Conservation (phyloP, 2,113 vertebrate genomes). For the Prionailurus viverrinus region DNA sequence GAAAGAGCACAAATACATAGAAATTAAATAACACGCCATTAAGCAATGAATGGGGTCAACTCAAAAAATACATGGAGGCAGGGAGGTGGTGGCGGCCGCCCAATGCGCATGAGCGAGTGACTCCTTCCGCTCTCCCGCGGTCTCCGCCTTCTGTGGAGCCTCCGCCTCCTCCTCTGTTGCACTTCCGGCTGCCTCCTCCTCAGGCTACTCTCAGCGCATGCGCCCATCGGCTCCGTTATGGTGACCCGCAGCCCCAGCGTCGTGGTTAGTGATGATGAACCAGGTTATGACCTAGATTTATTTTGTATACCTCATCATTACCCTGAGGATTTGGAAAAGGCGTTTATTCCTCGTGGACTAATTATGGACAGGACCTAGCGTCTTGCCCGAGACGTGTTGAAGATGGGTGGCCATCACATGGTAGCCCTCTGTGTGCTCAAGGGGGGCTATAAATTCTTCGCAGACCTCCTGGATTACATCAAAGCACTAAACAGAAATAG, state of each 20-base stretch:
- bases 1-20: background rate
- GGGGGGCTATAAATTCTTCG: constrained; percentile 99
- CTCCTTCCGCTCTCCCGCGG: too few species aligned
- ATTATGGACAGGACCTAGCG: constrained; percentile 94
- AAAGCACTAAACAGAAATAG: constrained; percentile 99
- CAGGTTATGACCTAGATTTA: background rate
- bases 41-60: background rate
- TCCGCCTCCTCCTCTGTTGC: too few species aligned
- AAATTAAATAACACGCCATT: background rate
- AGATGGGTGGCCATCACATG: constrained; percentile 98
- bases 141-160: too few species aligned
- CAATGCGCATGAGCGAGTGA: too few species aligned
- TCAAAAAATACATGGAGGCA: background rate
- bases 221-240: background rate
- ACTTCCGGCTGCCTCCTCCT: too few species aligned
- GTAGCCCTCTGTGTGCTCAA: constrained; percentile 99
- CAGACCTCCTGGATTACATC: constrained; percentile 98
- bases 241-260: background rate
- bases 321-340: background rate
- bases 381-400: constrained; percentile 98
- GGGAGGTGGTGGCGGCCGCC: too few species aligned
- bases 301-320: constrained; percentile 72
- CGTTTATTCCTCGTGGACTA: constrained; percentile 54
- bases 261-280: constrained; percentile 49
- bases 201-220: too few species aligned